Conservation (phyloP, 2,113 vertebrate species). For the Chloropsis hardwickii region DNA sequence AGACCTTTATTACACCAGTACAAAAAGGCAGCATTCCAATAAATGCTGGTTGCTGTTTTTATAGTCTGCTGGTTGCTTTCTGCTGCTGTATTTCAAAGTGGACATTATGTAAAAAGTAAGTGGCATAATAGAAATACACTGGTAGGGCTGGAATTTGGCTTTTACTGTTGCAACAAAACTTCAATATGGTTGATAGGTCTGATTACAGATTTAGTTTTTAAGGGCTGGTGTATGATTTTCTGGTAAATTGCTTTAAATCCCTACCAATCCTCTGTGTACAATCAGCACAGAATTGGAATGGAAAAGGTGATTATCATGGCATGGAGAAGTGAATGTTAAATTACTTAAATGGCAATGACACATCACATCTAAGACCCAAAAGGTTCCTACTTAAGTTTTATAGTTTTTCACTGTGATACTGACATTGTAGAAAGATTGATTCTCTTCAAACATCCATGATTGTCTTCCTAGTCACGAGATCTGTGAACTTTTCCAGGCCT, state of each 20-base stretch:
- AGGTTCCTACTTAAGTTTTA: neutral
- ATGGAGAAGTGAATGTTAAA: neutral
- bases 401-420: neutral
- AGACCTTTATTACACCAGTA: slow-evolving; percentile 18
- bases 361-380: neutral
- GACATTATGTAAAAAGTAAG: neutral
- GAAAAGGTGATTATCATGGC: neutral
- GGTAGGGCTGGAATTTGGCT: neutral
- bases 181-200: neutral
- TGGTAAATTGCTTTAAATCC: neutral
- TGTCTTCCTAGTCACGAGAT: neutral
- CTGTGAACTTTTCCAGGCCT: neutral
- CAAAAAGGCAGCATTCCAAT: neutral
- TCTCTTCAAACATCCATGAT: neutral
- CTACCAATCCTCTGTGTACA: neutral
- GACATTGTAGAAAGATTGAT: neutral
- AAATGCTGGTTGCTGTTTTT: neutral
- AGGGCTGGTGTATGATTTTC: neutral
- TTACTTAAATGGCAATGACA: neutral
- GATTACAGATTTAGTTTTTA: neutral
- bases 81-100: neutral
- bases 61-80: neutral
- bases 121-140: neutral
- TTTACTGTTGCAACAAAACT: neutral
- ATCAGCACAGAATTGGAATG: neutral